Evolutionary conservation across 2,888 invertebrate species (phyloP), one percentile per base, ranked within the genome.

Genomic region (Bombylius major): DNA sequence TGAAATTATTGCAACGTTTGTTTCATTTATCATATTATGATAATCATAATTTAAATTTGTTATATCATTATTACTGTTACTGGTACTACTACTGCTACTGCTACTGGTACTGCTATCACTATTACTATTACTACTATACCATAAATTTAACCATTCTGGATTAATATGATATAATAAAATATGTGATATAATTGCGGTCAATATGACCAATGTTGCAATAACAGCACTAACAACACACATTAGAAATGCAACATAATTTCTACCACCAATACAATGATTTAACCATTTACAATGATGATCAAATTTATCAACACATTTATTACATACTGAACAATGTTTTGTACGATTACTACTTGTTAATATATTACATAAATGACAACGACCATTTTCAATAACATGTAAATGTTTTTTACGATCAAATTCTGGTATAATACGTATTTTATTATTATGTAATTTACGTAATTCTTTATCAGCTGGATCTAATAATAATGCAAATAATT

Each of bases 271-370:
- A 77, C 98, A 98, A 75, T 94, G 96, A 78, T 98, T 98, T 63
- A 98, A 79, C 97, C 98, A 98, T 79, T 95, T 94, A 79, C 97
- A 98, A 75, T 98, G 97, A 73, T 97, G 97, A 72, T 98, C 97
- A 75, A 98, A 98, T 57, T 83, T 81, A 13, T 86, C 84, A 53
- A 98, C 89, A 75, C 98, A 98, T 79, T 98, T 98, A 79, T 98
- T 98, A 77, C 98, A 98, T 63, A 91, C 82, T 65, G 90, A 87
- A 73, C 98, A 98, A 72, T 98, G 98, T 72, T 98, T 98, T 12
- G 92, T 92, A 60, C 86, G 80, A 53, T 80, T 80, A 58, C 84
- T 82, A 58, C 81, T 81, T 8, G 86, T 87, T 60, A 82, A 78
- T 64, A 93, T 86, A 68, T 90, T 87, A 76, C 97, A 97, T 66